phyloP scores from a whole-genome alignment of 2,797 vertebrate species.

The Sebastes matsubarae region DNA sequence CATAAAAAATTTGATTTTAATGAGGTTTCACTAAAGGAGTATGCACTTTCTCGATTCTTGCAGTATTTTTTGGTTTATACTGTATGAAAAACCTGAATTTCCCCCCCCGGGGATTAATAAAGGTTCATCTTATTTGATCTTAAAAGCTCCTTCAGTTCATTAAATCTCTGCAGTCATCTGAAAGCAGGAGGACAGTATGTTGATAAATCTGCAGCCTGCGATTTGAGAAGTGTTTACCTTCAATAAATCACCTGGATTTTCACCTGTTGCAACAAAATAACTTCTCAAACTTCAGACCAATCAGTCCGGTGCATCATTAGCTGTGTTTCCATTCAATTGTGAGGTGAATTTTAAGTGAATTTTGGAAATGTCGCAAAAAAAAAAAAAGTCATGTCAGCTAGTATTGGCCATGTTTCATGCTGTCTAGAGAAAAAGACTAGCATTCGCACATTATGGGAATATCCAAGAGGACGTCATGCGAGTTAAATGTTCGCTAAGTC shows the following conservation, averaged over 20 bases:
- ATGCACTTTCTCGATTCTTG: not conserved
- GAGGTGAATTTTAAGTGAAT: rapidly evolving
- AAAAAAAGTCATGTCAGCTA: no score
- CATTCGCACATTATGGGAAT: not conserved
- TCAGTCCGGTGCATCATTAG: not conserved
- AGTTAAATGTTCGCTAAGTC: rapidly evolving
- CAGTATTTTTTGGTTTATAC: not conserved
- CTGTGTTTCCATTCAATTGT: rapidly evolving
- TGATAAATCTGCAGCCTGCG: not conserved
- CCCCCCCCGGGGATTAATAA: no score
- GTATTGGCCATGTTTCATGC: not conserved
- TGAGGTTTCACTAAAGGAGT: not conserved
- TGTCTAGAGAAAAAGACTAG: not conserved
- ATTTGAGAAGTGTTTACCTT: not conserved
- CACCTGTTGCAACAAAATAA: not conserved
- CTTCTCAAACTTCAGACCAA: no score
- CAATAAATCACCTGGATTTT: not conserved
- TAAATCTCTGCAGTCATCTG: not conserved
- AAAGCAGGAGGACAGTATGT: not conserved
- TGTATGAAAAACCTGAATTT: not conserved
- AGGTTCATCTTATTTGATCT: no score
- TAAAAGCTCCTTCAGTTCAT: not conserved
- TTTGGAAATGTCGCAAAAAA: no score
- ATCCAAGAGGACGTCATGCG: not conserved
- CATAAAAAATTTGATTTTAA: not conserved